phyloP scores from a whole-genome alignment of 2,888 invertebrate genomes.

The Diaperis boleti region DNA sequence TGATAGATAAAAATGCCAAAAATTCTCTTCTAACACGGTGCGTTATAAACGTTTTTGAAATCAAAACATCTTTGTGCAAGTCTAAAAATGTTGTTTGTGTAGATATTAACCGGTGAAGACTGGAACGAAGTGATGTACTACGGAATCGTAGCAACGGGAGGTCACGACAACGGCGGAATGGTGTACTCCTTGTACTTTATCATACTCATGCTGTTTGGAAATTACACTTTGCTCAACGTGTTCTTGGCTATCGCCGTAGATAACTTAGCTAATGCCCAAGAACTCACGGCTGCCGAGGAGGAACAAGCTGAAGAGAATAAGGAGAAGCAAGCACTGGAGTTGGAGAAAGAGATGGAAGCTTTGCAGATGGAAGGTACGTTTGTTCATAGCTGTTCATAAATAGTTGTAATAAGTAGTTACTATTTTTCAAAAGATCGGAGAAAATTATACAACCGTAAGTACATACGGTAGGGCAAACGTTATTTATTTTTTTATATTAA shows the following conservation, averaged over 20 bases:
- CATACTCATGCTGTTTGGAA: conserved; percentile 98
- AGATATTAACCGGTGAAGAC: conserved; percentile 99
- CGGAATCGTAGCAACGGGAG: conserved; percentile 97
- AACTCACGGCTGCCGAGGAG: conserved; percentile 99
- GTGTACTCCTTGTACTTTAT: conserved; percentile 98
- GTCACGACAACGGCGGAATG: conserved; percentile 91
- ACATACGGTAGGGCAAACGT: too few species aligned
- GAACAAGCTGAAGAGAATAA: conserved; percentile 96
- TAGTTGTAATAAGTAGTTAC: too few species aligned
- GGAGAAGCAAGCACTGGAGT: conserved; percentile 91
- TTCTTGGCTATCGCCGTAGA: conserved; percentile 99
- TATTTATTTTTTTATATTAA: too few species aligned
- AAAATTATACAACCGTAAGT: too few species aligned
- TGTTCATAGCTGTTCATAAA: not conserved
- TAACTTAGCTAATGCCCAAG: conserved; percentile 99
- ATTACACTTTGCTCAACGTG: conserved; percentile 99
- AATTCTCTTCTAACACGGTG: too few species aligned
- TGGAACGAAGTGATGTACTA: conserved; percentile 99
- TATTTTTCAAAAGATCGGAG: too few species aligned
- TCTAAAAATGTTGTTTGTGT: too few species aligned
- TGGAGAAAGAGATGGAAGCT: conserved; percentile 95
- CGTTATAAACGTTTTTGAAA: too few species aligned
- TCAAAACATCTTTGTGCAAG: too few species aligned
- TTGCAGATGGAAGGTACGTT: conserved; percentile 77
- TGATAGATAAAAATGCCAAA: too few species aligned